Percentiles rank a stretch among this genome's conserved stretches.
Conservation (phyloP, 2,888 invertebrate species). For the Nomada goodeniana region DNA sequence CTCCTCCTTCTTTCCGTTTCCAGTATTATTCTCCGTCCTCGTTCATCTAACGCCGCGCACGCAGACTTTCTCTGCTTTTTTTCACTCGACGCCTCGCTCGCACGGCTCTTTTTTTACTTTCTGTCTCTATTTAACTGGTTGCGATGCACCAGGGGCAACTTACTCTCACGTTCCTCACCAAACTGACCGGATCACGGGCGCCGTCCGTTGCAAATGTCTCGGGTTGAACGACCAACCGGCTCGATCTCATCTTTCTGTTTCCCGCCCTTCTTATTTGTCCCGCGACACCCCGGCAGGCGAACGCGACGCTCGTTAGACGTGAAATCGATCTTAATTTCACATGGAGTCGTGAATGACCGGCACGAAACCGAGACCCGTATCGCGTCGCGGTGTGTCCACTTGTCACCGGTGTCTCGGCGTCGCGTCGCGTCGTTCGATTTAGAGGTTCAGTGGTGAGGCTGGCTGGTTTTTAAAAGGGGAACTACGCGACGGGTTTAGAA, state of each 20-base stretch:
- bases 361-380: conserved; percentile 35
- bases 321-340: conserved; percentile 62
- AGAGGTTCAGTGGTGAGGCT: conserved; percentile 26
- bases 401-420: conserved; percentile 35
- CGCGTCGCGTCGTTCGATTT: conserved; percentile 33
- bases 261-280: conserved; percentile 51
- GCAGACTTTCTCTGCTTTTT: neutral
- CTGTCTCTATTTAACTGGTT: conserved; percentile 15
- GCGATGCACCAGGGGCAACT: conserved; percentile 35
- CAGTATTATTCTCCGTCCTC: neutral
- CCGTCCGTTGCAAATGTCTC: conserved; percentile 54
- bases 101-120: conserved; percentile 9
- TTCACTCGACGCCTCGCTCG: conserved; percentile 6
- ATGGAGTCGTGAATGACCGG: conserved; percentile 26
- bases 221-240: conserved; percentile 63
- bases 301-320: conserved; percentile 53
- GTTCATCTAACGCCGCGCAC: neutral
- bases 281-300: conserved; percentile 21
- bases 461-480: conserved; percentile 8
- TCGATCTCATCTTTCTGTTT: conserved; percentile 61
- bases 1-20: conserved; percentile 15
- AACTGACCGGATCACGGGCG: conserved; percentile 65
- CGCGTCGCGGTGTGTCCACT: conserved; percentile 27
- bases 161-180: conserved; percentile 46
- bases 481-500: conserved; percentile 39